Percentiles rank a stretch among this genome's conserved stretches.
These are phyloP conservation scores for Caenorhabditis angaria DNA, from an alignment of 2,888 invertebrate genomes.

Conservation along the genomic window DNA sequence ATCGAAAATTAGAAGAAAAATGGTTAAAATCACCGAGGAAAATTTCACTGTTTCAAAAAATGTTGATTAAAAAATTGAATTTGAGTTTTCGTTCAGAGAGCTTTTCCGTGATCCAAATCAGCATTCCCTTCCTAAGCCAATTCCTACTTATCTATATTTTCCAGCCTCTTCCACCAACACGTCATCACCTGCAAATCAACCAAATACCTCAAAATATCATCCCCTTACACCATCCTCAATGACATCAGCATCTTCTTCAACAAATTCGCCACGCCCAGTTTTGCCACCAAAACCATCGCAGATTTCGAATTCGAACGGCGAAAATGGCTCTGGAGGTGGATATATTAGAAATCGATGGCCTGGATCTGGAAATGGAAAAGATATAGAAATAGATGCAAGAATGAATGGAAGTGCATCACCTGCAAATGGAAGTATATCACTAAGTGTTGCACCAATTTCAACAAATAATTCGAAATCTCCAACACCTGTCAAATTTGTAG, in stretches of 20 bases:
- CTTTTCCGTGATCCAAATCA: no score
- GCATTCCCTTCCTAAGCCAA: no score
- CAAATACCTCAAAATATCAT: constrained; percentile 23
- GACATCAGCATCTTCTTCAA: constrained; percentile 29
- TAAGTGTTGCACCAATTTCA: constrained; percentile 26
- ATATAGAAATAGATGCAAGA: neutral
- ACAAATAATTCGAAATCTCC: constrained; percentile 31
- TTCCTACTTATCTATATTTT: no score
- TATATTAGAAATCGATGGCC: constrained; percentile 36
- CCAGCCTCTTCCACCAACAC: constrained; percentile 3
- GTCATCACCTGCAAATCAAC: neutral
- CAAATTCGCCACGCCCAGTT: constrained; percentile 19
- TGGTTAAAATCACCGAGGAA: no score
- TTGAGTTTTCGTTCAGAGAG: no score
- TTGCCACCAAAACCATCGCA: constrained; percentile 20
- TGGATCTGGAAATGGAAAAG: neutral
- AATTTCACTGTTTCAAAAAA: no score
- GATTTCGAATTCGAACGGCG: constrained; percentile 5
- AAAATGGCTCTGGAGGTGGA: constrained; percentile 5
- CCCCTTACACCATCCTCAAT: constrained; percentile 39
- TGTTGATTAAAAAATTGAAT: no score
- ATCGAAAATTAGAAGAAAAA: no score
- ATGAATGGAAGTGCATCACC: constrained; percentile 44
- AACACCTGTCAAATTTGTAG: constrained; percentile 22
- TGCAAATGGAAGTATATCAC: constrained; percentile 37